Conservation (phyloP, 1,140 invertebrate species). For the Formica exsecta region DNA sequence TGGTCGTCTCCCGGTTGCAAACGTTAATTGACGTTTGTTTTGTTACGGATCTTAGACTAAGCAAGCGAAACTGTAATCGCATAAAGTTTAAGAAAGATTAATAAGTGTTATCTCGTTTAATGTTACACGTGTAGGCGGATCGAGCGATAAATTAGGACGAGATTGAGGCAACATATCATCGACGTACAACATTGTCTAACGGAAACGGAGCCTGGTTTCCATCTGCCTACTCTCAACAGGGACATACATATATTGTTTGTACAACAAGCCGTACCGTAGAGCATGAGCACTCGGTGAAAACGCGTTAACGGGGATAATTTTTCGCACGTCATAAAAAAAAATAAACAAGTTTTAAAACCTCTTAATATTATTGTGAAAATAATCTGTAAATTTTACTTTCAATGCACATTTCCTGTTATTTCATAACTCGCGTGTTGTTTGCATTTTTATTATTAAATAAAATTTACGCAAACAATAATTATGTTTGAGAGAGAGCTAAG, state of each 20-base stretch:
- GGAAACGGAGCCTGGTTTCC: constrained; percentile 44
- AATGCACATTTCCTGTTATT: not conserved
- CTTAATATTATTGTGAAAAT: not conserved
- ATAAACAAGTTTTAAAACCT: not conserved
- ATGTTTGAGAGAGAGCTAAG: not conserved
- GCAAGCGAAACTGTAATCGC: constrained; percentile 49
- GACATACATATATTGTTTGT: not conserved
- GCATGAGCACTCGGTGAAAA: not conserved
- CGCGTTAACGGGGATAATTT: not conserved
- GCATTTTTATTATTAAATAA: not conserved
- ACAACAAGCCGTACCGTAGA: not conserved
- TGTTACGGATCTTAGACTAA: constrained; percentile 59
- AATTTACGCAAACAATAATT: not conserved
- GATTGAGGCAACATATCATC: constrained; percentile 54
- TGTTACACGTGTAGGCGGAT: constrained; percentile 62
- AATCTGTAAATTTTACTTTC: not conserved
- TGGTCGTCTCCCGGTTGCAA: not conserved
- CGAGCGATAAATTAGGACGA: constrained; percentile 32
- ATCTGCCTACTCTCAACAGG: not conserved
- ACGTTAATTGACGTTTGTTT: constrained; percentile 51
- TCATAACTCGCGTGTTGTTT: not conserved
- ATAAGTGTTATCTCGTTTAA: constrained; percentile 66
- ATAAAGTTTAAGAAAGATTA: constrained; percentile 64
- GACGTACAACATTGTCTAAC: constrained; percentile 25
- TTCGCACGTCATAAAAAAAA: constrained; percentile 5